Evolutionary conservation across 2,888 invertebrate species (phyloP).

Genomic region (Azorinus chamasolen): DNA sequence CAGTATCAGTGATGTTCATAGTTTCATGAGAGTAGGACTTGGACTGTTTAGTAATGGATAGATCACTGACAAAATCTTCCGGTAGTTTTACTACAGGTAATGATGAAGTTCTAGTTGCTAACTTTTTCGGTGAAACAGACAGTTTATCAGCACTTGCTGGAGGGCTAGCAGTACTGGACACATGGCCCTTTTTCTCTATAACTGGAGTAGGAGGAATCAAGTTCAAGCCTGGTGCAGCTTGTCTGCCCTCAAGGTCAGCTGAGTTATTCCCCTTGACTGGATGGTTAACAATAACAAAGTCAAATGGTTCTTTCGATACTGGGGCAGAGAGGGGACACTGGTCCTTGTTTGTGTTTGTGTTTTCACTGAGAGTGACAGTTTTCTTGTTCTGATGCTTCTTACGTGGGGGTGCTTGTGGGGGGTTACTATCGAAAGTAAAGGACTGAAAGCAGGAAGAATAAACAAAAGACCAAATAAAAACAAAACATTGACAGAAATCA

Average conservation of each 20-base stretch:
- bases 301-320: constrained; percentile 5
- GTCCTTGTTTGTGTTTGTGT: not conserved
- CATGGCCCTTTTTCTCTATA: too few relatives aligned
- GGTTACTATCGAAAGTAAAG: constrained; percentile 61
- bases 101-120: constrained; percentile 40
- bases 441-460: constrained; percentile 73
- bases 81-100: constrained; percentile 44
- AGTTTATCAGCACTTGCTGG: too few relatives aligned
- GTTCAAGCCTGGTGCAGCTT: too few relatives aligned
- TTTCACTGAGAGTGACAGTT: constrained; percentile 19
- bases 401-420: constrained; percentile 60
- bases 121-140: constrained; percentile 14
- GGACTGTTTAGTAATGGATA: constrained; percentile 1
- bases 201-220: too few relatives aligned
- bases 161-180: too few relatives aligned
- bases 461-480: constrained; percentile 52
- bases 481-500: constrained; percentile 12
- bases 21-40: constrained; percentile 20
- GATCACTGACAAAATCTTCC: constrained; percentile 9
- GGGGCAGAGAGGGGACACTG: constrained; percentile 31
- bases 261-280: not conserved
- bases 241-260: too few relatives aligned
- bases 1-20: too few relatives aligned
- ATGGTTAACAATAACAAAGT: not conserved
- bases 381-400: constrained; percentile 53